Percentiles rank a stretch among this genome's conserved stretches.
Evolutionary conservation across 2,888 invertebrate species (phyloP).

Genomic region (Eilema sororculum): DNA sequence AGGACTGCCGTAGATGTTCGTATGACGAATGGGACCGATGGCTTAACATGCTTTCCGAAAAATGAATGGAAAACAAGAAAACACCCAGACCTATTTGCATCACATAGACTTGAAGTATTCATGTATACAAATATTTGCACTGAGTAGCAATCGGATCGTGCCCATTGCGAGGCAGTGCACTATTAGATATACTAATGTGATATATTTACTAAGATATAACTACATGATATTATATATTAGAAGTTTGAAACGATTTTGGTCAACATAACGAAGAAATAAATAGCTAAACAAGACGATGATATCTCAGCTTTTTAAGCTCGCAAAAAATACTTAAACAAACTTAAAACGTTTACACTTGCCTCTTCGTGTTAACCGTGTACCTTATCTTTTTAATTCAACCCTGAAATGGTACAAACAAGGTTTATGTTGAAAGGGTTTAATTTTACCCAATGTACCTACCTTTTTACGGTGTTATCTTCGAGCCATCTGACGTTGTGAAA

Average conservation of each 20-base stretch:
- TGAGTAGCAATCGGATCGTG: no score
- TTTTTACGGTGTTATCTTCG: slow-evolving; percentile 46
- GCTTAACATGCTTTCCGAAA: no score
- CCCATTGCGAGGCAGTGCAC: no score
- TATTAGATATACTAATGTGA: no score
- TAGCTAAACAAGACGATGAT: slow-evolving; percentile 1
- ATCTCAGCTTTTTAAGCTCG: not conserved
- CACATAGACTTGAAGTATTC: no score
- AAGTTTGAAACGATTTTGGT: not conserved
- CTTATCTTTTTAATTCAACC: slow-evolving; percentile 34
- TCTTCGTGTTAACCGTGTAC: slow-evolving; percentile 13
- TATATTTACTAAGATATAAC: no score
- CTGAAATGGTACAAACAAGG: slow-evolving; percentile 29
- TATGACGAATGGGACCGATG: no score
- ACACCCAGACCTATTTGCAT: no score
- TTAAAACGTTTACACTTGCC: slow-evolving; percentile 13
- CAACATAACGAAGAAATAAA: not conserved
- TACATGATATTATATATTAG: no score
- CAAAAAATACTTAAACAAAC: slow-evolving; percentile 13
- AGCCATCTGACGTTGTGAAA: slow-evolving; percentile 59
- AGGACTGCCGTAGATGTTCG: no score
- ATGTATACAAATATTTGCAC: no score
- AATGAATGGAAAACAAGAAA: no score
- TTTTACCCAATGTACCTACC: slow-evolving; percentile 41
- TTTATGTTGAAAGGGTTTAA: slow-evolving; percentile 44